A percentile compares a stretch with the other conserved stretches of the same genome.
These are phyloP conservation scores for Malthinus flaveolus DNA, from an alignment of 2,888 invertebrate species.

Conservation along the genomic window DNA sequence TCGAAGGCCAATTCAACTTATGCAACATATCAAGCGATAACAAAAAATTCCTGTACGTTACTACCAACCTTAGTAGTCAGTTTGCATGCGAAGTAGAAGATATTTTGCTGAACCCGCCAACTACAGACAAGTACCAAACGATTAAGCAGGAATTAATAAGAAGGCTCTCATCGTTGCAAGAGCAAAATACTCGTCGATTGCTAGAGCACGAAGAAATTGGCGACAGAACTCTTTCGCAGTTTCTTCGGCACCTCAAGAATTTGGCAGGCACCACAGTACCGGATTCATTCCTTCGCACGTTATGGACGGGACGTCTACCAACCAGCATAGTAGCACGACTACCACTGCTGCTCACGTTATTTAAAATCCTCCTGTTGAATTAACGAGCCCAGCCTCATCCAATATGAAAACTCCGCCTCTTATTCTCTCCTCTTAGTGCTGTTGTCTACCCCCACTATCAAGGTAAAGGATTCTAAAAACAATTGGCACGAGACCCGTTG, in stretches of 20 bases:
- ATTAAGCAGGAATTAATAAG: background rate
- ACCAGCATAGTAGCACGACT: background rate
- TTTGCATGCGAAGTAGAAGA: slow-evolving; percentile 12
- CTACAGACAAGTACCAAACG: background rate
- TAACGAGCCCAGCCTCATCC: too few species aligned
- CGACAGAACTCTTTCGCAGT: background rate
- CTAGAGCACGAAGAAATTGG: slow-evolving; percentile 6
- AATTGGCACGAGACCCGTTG: too few species aligned
- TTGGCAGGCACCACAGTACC: background rate
- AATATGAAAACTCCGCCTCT: too few species aligned
- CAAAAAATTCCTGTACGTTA: background rate
- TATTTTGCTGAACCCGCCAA: slow-evolving; percentile 7
- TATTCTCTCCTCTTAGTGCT: too few species aligned
- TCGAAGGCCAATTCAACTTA: background rate
- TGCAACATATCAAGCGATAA: background rate
- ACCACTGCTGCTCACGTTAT: too few species aligned
- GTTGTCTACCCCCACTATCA: too few species aligned
- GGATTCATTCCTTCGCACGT: background rate
- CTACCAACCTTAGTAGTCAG: background rate
- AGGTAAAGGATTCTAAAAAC: too few species aligned
- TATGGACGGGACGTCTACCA: background rate
- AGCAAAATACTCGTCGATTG: background rate
- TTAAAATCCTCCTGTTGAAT: too few species aligned
- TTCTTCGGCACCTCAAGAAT: background rate
- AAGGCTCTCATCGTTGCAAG: background rate